Evolutionary conservation across 37 sponge, comb jelly and placozoan species (phyloP).

Genomic region (Spongia lamella): DNA sequence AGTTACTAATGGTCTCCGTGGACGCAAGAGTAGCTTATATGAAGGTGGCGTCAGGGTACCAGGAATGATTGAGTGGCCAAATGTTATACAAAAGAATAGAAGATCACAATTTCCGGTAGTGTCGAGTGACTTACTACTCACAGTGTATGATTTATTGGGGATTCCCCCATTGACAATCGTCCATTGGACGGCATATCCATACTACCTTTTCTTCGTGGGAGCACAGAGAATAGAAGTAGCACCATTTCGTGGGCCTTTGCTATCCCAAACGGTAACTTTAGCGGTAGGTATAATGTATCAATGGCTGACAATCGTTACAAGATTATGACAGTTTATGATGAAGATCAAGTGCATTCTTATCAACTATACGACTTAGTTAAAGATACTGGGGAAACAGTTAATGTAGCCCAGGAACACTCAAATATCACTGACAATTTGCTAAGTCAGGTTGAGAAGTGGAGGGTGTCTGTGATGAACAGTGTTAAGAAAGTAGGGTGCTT

Average conservation of each 20-base stretch:
- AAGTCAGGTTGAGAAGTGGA: too few relatives aligned
- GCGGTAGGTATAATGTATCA: constrained; percentile 30
- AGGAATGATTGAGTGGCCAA: constrained; percentile 70
- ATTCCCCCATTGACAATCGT: constrained; percentile 18
- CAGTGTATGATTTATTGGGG: constrained; percentile 54
- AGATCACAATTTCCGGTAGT: constrained; percentile 42
- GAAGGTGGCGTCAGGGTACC: constrained; percentile 71
- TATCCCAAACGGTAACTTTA: constrained; percentile 35
- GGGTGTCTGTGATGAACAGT: too few relatives aligned
- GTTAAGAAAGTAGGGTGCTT: too few relatives aligned
- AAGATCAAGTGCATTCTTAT: constrained; percentile 13
- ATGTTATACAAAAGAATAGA: constrained; percentile 27
- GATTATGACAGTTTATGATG: constrained; percentile 20
- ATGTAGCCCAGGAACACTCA: not conserved
- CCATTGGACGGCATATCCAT: constrained; percentile 69
- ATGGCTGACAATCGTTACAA: constrained; percentile 49
- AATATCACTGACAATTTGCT: too few relatives aligned
- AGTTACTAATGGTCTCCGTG: constrained; percentile 38
- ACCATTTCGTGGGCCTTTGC: constrained; percentile 53
- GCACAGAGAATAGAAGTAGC: constrained; percentile 4
- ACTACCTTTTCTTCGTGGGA: constrained; percentile 37
- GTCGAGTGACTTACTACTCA: constrained; percentile 56
- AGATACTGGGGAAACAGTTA: not conserved
- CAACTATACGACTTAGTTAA: constrained; percentile 40
- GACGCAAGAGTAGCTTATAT: constrained; percentile 35